Evolutionary conservation across 2,888 invertebrate genomes (phyloP).

Genomic region (Gymnoscelis rufifasciata): DNA sequence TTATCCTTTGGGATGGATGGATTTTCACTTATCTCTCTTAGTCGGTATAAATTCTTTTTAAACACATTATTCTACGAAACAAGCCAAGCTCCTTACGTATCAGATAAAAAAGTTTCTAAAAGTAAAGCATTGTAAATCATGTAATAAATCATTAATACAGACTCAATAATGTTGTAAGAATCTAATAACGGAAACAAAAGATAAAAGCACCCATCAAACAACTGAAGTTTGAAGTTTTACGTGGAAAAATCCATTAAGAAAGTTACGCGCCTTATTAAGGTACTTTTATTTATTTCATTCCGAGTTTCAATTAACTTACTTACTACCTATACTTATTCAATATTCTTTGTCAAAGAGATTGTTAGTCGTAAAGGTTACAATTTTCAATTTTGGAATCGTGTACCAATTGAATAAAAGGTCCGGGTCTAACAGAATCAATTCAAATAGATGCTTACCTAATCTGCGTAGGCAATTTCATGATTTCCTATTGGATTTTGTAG

Average conservation of each 20-base stretch:
- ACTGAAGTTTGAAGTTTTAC: constrained; percentile 41
- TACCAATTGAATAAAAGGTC: not conserved
- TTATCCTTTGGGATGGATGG: no score
- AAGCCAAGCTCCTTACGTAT: no score
- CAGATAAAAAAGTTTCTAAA: no score
- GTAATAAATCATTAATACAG: no score
- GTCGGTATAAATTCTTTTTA: no score
- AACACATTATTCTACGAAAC: no score
- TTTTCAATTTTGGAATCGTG: no score
- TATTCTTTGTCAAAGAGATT: no score
- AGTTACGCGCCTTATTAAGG: constrained; percentile 6
- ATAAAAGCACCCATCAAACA: constrained; percentile 50
- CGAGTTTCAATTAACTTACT: constrained; percentile 17
- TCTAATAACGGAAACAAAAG: constrained; percentile 52
- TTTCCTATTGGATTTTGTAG: constrained; percentile 6
- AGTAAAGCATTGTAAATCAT: no score
- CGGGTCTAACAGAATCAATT: constrained; percentile 2
- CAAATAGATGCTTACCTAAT: constrained; percentile 16
- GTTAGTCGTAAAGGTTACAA: no score
- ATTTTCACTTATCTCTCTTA: no score
- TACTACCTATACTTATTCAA: constrained; percentile 20
- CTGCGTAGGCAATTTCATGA: constrained; percentile 6
- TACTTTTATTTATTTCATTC: constrained; percentile 26
- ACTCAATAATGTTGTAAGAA: constrained; percentile 26
- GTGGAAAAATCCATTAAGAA: constrained; percentile 21